Percentiles rank a stretch among this genome's conserved stretches.
Conservation (phyloP, 2,888 invertebrate genomes). For the Caenorhabditis sp. region DNA sequence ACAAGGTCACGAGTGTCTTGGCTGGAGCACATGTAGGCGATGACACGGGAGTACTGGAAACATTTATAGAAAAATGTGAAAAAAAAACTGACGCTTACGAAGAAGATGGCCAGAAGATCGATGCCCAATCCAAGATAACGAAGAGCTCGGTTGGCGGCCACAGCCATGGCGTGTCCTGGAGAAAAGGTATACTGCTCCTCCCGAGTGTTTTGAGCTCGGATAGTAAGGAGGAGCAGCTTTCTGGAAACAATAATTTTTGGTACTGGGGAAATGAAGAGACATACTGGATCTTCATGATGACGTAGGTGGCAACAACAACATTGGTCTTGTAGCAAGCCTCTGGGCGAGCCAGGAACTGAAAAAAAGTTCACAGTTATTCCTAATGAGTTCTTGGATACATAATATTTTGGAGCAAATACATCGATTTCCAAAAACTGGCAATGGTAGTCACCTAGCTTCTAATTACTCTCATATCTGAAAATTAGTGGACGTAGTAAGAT, state of each 20-base stretch:
- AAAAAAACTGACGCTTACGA: slow-evolving; percentile 16
- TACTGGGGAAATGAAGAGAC: background rate
- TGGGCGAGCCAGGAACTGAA: slow-evolving; percentile 4
- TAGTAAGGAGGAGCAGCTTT: background rate
- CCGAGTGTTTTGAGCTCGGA: background rate
- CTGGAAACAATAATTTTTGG: background rate
- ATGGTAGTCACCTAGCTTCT: no score
- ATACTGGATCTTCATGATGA: slow-evolving; percentile 12
- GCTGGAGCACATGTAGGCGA: slow-evolving; percentile 26
- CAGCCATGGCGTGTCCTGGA: slow-evolving; percentile 29
- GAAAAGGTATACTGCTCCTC: background rate
- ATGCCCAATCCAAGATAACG: slow-evolving; percentile 1
- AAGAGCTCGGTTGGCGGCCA: background rate
- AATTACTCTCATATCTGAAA: no score
- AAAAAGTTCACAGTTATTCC: no score
- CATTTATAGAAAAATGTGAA: background rate
- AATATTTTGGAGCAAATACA: no score
- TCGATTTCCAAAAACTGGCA: no score
- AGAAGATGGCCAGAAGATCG: slow-evolving; percentile 18
- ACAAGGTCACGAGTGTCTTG: slow-evolving; percentile 13
- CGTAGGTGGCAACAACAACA: background rate
- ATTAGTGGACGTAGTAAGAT: no score
- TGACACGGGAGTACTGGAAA: slow-evolving; percentile 38
- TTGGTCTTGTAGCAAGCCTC: background rate
- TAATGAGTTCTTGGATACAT: no score